Percentiles rank a stretch among this genome's conserved stretches.
phyloP scores from a whole-genome alignment of 1,140 invertebrate genomes.

The Sitobion miscanthi region DNA sequence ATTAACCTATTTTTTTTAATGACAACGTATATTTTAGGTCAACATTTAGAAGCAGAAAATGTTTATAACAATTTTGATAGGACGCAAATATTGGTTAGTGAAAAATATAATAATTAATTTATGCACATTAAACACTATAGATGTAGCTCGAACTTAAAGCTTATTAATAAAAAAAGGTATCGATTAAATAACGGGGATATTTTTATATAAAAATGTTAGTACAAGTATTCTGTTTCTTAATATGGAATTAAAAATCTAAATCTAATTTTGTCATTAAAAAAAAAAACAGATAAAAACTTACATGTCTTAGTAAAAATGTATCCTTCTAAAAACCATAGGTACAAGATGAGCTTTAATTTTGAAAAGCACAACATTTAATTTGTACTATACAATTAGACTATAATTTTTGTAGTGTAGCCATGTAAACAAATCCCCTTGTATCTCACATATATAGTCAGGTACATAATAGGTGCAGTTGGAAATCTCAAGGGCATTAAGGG shows the following conservation, averaged over 20 bases:
- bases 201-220: no score
- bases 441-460: not conserved
- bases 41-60: not conserved
- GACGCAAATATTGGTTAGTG: no score
- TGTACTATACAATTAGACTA: no score
- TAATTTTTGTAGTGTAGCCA: not conserved
- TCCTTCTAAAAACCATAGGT: not conserved
- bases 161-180: no score
- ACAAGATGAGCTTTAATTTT: not conserved
- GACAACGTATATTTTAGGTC: not conserved
- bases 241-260: not conserved
- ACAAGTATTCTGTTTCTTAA: no score
- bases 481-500: not conserved
- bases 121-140: no score
- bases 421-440: not conserved
- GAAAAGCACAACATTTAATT: not conserved
- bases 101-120: no score
- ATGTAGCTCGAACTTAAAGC: no score
- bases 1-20: not conserved
- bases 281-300: not conserved
- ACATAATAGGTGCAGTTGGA: not conserved
- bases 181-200: no score
- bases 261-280: not conserved
- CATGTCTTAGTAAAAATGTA: not conserved
- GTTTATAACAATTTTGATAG: not conserved